These are phyloP conservation scores for Callorhinus ursinus DNA, from an alignment of 2,113 vertebrate genomes.

Conservation along the genomic window DNA sequence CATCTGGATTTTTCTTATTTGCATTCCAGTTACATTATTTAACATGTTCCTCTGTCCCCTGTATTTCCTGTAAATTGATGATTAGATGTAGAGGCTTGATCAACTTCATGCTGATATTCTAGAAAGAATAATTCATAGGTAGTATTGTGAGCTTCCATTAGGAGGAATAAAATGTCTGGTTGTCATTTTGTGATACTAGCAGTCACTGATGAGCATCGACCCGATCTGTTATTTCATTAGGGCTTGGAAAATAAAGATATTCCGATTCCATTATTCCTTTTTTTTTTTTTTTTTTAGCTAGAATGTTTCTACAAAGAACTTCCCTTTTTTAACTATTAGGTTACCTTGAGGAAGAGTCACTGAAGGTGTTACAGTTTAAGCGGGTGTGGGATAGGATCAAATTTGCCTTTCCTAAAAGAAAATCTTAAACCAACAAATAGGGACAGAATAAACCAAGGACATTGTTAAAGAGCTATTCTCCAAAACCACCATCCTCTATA, in stretches of 20 bases:
- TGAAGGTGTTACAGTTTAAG: not conserved
- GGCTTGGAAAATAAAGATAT: not conserved
- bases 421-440: not conserved
- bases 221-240: not conserved
- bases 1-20: not conserved
- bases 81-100: not conserved
- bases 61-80: not conserved
- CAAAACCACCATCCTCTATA: not conserved
- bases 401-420: conserved; percentile 24
- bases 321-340: not conserved
- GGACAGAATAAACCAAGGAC: not conserved
- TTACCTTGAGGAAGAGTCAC: not conserved
- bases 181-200: not conserved
- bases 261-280: not conserved
- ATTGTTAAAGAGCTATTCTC: not conserved
- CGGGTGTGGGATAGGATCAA: not conserved
- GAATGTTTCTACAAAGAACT: not conserved
- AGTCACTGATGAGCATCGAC: not conserved
- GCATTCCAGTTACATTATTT: not conserved
- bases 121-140: not conserved
- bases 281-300: not conserved
- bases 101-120: not conserved
- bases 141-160: not conserved
- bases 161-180: not conserved
- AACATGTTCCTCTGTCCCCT: not conserved